Evolutionary conservation across 2,888 invertebrate genomes (phyloP).

Genomic region (Drosophila acutilabella): DNA sequence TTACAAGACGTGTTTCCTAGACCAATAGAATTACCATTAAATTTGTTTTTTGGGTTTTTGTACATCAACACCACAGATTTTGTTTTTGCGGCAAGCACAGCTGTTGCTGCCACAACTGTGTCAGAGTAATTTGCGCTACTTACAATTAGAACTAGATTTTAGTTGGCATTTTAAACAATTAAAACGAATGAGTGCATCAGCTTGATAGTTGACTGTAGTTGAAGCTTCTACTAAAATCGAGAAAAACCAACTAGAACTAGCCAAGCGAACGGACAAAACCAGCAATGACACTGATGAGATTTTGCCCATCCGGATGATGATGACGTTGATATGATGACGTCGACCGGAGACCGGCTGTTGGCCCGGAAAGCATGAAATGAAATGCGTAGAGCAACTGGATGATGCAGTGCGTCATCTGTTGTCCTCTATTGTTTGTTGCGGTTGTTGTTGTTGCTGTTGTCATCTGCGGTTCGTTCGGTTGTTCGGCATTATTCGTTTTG

Average conservation of each 20-base stretch:
- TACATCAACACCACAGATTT: not conserved
- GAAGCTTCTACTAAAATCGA: not conserved
- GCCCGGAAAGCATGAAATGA: conserved; percentile 66
- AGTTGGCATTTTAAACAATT: conserved; percentile 69
- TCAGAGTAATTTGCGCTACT: conserved; percentile 41
- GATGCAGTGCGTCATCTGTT: conserved; percentile 57
- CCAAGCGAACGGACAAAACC: conserved; percentile 22
- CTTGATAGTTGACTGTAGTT: conserved; percentile 3
- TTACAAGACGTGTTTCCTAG: not conserved
- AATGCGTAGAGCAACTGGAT: conserved; percentile 49
- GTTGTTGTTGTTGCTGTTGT: conserved; percentile 9
- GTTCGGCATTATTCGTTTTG: conserved; percentile 58
- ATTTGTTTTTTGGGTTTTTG: conserved; percentile 1
- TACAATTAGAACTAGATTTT: conserved; percentile 48
- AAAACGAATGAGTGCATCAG: conserved; percentile 61
- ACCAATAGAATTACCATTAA: not conserved
- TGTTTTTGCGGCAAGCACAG: not conserved
- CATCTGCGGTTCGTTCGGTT: conserved; percentile 39
- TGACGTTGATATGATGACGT: conserved; percentile 29
- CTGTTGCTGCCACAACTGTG: conserved; percentile 5
- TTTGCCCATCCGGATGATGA: conserved; percentile 32
- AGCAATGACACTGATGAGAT: conserved; percentile 55
- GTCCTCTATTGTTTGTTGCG: not conserved
- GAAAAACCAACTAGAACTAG: conserved; percentile 1
- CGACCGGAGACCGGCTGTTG: conserved; percentile 40